Percentiles rank a stretch among this genome's conserved stretches.
phyloP scores from a whole-genome alignment of 2,113 vertebrate genomes.

The Amblyornis subalaris region DNA sequence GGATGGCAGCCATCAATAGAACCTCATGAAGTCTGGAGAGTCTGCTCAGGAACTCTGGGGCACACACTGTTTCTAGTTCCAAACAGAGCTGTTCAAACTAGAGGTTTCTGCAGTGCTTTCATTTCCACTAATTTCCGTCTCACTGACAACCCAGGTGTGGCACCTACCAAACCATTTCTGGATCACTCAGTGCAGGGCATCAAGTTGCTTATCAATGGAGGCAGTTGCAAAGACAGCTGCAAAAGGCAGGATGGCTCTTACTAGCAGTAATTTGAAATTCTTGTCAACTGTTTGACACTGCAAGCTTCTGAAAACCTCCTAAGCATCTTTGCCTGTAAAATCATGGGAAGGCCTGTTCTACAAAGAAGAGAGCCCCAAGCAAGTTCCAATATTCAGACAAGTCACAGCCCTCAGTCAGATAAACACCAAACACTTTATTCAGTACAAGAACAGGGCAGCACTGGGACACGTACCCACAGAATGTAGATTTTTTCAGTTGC shows the following conservation, averaged over 20 bases:
- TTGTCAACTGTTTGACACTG: not conserved
- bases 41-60: not conserved
- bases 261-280: not conserved
- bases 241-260: not conserved
- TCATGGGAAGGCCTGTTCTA: not conserved
- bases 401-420: not conserved
- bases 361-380: not conserved
- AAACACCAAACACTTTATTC: not conserved
- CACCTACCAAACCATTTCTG: not conserved
- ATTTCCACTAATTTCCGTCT: not conserved
- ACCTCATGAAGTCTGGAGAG: not conserved
- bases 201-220: not conserved
- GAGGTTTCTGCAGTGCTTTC: not conserved
- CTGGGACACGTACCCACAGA: not conserved
- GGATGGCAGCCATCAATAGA: not conserved
- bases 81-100: not conserved
- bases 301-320: not conserved
- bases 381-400: not conserved
- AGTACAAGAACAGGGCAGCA: not conserved
- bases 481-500: rapidly evolving
- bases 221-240: not conserved
- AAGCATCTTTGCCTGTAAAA: not conserved
- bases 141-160: not conserved
- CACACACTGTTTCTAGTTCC: not conserved
- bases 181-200: not conserved